A percentile compares a stretch with the other conserved stretches of the same genome.
phyloP scores from a whole-genome alignment of 2,888 invertebrate species.

The Phyto melanocephala region DNA sequence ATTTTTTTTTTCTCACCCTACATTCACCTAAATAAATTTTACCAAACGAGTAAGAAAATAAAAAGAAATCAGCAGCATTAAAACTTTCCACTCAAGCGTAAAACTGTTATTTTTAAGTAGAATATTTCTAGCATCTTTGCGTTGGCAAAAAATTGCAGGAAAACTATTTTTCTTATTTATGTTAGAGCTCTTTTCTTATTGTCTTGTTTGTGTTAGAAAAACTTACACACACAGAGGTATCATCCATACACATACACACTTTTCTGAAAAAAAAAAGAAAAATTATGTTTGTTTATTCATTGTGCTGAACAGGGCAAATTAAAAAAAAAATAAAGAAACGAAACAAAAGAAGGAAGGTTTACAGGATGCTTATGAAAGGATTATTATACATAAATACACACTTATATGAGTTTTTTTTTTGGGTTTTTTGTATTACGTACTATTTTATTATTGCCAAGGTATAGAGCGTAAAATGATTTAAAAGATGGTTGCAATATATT shows the following conservation, averaged over 20 bases:
- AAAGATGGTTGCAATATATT: conserved; percentile 7
- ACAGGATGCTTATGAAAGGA: conserved; percentile 45
- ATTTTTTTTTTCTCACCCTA: not conserved
- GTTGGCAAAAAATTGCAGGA: conserved; percentile 11
- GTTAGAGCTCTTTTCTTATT: conserved; percentile 1
- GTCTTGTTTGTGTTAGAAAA: conserved; percentile 28
- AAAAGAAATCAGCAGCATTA: conserved; percentile 25
- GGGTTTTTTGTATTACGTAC: not conserved
- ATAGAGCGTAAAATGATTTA: conserved; percentile 14
- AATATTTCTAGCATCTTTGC: conserved; percentile 9
- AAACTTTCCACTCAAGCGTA: conserved; percentile 54
- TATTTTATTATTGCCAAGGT: conserved; percentile 24
- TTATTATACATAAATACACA: conserved; percentile 44
- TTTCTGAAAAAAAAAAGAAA: conserved; percentile 22
- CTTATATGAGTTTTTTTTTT: not conserved
- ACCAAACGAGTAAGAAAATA: not conserved
- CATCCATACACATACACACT: not conserved
- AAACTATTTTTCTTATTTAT: conserved; percentile 25
- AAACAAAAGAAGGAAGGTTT: conserved; percentile 2
- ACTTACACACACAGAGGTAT: not conserved
- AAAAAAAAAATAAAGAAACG: conserved; percentile 11
- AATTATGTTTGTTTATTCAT: conserved; percentile 59
- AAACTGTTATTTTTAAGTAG: conserved; percentile 54
- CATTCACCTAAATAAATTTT: not conserved
- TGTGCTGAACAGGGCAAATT: conserved; percentile 31